phyloP scores from a whole-genome alignment of 2,113 vertebrate genomes.

The Sebastes fasciatus region DNA sequence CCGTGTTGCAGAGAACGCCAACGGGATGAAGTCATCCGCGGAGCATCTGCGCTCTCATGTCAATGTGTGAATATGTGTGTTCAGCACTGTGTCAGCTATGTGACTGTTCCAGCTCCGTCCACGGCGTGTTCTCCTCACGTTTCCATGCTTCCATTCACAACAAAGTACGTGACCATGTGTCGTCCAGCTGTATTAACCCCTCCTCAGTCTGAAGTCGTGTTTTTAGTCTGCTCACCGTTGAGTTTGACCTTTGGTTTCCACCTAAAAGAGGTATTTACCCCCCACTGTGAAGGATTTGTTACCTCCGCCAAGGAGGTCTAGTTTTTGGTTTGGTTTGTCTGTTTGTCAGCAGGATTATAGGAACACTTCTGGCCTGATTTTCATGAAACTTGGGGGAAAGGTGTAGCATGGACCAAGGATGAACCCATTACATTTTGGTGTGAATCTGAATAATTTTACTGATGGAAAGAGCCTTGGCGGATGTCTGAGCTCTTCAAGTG shows the following conservation, averaged over 20 bases:
- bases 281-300: not conserved
- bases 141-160: conserved; percentile 1
- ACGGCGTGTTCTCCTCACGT: not conserved
- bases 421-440: no score
- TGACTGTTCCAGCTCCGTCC: not conserved
- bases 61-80: conserved; percentile 22
- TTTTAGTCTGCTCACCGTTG: not conserved
- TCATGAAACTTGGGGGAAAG: no score
- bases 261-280: not conserved
- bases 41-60: conserved; percentile 19
- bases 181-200: conserved; percentile 16
- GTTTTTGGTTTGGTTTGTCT: no score
- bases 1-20: not conserved
- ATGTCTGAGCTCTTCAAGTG: no score
- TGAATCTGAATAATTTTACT: no score
- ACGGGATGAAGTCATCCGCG: conserved; percentile 32
- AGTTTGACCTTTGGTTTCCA: not conserved
- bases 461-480: no score
- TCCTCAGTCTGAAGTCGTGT: not conserved
- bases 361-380: no score
- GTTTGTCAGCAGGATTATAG: no score
- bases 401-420: no score
- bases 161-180: not conserved
- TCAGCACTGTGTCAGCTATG: not conserved
- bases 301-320: no score